Percentiles rank a stretch among this genome's conserved stretches.
phyloP scores from a whole-genome alignment of 2,888 invertebrate species.

The Melieria omissa region DNA sequence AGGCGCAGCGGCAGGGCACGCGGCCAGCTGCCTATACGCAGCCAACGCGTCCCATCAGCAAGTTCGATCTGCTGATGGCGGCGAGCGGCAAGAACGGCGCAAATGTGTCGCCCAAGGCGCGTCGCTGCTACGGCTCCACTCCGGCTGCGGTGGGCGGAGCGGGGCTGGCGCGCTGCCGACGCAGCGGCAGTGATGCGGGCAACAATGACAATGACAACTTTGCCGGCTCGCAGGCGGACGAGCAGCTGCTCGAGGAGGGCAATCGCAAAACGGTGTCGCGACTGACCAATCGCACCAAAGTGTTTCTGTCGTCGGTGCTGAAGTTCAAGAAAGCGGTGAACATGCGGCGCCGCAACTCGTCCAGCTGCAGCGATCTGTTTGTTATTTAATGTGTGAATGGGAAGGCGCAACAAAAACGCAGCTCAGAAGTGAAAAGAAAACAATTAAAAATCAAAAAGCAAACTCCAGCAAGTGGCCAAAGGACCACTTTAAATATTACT shows the following conservation, averaged over 20 bases:
- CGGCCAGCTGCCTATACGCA: conserved; percentile 23
- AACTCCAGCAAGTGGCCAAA: too few relatives aligned
- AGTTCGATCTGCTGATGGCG: conserved; percentile 56
- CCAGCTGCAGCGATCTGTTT: conserved; percentile 65
- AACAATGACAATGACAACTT: conserved; percentile 13
- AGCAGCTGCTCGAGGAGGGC: conserved; percentile 46
- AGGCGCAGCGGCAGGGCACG: conserved; percentile 45
- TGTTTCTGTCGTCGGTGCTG: conserved; percentile 63
- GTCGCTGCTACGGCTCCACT: conserved; percentile 50
- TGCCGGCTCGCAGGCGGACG: conserved; percentile 42
- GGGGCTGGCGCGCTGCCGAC: conserved; percentile 23
- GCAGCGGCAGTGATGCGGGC: conserved; percentile 34
- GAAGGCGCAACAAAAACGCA: too few relatives aligned
- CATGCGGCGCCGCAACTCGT: conserved; percentile 62
- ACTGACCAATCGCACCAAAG: conserved; percentile 62
- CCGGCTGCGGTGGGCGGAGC: conserved; percentile 26
- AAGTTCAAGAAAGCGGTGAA: conserved; percentile 63
- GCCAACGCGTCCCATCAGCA: conserved; percentile 46
- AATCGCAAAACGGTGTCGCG: conserved; percentile 62
- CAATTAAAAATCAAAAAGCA: too few relatives aligned
- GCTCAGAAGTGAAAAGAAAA: too few relatives aligned
- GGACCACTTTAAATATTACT: too few relatives aligned
- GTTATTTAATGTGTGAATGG: conserved; percentile 58
- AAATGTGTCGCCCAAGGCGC: conserved; percentile 55
- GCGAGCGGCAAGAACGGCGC: conserved; percentile 43